Evolutionary conservation across 92 coral and sea anemone genomes (phyloP), one percentile per base, ranked within the genome.

Genomic region (Zoanthus sociatus): DNA sequence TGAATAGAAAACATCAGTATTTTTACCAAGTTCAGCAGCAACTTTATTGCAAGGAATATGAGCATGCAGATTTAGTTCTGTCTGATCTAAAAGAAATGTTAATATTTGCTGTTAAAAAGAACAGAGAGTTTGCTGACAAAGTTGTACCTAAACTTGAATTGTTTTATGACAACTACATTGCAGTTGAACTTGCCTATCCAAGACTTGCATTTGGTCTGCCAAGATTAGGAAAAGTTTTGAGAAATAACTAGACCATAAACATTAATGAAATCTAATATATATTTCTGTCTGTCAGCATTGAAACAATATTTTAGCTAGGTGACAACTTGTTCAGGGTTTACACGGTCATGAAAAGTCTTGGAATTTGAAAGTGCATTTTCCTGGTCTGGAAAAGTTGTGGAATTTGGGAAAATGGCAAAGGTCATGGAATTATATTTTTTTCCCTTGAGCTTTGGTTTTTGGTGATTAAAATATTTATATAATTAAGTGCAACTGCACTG

Each of bases 11-110:
- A n/a, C 91, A 90, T 84, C 87, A 69, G 45, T 91, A 88, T 87
- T 91, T 5, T 77, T 91, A 73, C 73, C 91, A 83, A 83, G 87
- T 91, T 10, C 94, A 91, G 64, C 89, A 88, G 60, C 91, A 88
- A 73, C 67, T 91, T 63, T 83, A 54, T 73, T 91, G 93, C 78
- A 42, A 83, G 33, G 91, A 78, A 0, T 82, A 48, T 37, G n/a
- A 83, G 61, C 13, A 37, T 16, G 53, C 63, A n/a, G 84, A 83
- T 78, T 21, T 77, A 50, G 86, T 88, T 61, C 71, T 91, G 78
- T 88, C 89, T 77, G 93, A 90, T 84, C 82, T 90, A 64, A 90
- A 86, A 42, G 92, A 78, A 10, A 26, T 84, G 44, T 84, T 89
- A 7, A 84, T 89, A 70, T 71, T 84, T 18, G 73, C 79, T 55